Percentiles rank a stretch among this genome's conserved stretches.
Conservation (phyloP, 2,113 vertebrate species). For the Ptychochromis oligacanthus region DNA sequence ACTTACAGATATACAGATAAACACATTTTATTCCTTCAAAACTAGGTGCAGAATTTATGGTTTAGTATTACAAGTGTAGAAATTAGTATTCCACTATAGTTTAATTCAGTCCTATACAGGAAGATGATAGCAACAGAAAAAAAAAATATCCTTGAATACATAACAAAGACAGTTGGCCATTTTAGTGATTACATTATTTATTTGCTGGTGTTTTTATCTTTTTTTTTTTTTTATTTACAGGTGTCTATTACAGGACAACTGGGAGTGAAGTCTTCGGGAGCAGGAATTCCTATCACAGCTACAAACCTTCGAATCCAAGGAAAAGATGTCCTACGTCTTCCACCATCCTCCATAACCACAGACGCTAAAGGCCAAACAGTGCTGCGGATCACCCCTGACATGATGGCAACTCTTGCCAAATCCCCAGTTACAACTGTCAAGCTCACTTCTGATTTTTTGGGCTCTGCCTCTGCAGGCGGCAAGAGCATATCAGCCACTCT, state of each 20-base stretch:
- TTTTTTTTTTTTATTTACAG: slow-evolving; percentile 62
- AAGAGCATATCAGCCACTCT: slow-evolving; percentile 95
- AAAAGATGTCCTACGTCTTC: slow-evolving; percentile 94
- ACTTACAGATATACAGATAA: neutral
- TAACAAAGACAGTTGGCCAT: neutral
- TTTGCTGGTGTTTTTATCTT: neutral
- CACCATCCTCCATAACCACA: slow-evolving; percentile 94
- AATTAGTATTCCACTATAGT: neutral
- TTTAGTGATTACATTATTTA: neutral
- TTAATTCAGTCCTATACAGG: neutral
- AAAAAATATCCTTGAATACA: neutral
- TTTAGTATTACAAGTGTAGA: neutral
- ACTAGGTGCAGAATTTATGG: neutral
- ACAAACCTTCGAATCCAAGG: slow-evolving; percentile 96
- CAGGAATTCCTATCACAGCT: slow-evolving; percentile 88
- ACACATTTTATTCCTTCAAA: neutral
- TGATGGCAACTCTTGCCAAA: slow-evolving; percentile 98
- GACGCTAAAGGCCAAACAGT: slow-evolving; percentile 96
- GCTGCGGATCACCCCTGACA: slow-evolving; percentile 95
- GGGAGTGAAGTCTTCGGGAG: slow-evolving; percentile 87
- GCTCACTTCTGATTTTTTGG: slow-evolving; percentile 93
- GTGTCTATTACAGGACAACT: slow-evolving; percentile 95
- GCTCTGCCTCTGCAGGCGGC: slow-evolving; percentile 76
- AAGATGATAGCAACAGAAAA: neutral
- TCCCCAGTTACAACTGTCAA: slow-evolving; percentile 95